phyloP scores from a whole-genome alignment of 2,797 vertebrate species.

The Carapus acus region DNA sequence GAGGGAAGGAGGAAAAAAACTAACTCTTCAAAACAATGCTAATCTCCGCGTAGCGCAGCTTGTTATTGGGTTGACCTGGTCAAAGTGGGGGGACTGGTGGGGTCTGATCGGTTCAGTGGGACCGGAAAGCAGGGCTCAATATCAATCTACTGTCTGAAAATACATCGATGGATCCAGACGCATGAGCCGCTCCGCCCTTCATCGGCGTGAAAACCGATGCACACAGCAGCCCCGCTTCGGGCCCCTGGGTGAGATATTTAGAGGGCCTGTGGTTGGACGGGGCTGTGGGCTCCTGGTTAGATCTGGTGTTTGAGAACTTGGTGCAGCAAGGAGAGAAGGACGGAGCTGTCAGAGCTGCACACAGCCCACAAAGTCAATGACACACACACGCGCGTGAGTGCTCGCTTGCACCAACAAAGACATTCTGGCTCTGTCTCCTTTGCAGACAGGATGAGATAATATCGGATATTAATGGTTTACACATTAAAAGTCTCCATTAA shows the following conservation, averaged over 20 bases:
- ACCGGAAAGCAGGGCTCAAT: constrained; percentile 53
- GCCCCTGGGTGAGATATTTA: too few species aligned
- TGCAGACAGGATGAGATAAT: constrained; percentile 30
- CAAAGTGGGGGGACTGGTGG: too few species aligned
- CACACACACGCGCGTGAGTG: constrained; percentile 2
- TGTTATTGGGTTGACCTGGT: constrained; percentile 25
- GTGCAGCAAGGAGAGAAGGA: too few species aligned
- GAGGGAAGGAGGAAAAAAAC: neutral
- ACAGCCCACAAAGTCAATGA: neutral
- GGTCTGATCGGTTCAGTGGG: constrained; percentile 21
- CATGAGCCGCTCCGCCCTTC: too few species aligned
- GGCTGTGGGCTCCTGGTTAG: too few species aligned
- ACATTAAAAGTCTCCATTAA: constrained; percentile 60
- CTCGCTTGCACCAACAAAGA: constrained; percentile 18
- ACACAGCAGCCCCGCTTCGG: too few species aligned
- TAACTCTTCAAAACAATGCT: constrained; percentile 21
- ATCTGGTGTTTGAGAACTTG: too few species aligned
- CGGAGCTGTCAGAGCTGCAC: too few species aligned
- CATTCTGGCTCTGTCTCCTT: too few species aligned
- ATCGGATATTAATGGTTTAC: constrained; percentile 41
- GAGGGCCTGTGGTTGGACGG: too few species aligned
- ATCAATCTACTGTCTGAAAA: constrained; percentile 63
- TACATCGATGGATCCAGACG: constrained; percentile 52
- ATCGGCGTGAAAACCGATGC: too few species aligned
- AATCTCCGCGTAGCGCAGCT: too few species aligned